Evolutionary conservation across 2,888 invertebrate species (phyloP).

Genomic region (Polylopha cassiicola): DNA sequence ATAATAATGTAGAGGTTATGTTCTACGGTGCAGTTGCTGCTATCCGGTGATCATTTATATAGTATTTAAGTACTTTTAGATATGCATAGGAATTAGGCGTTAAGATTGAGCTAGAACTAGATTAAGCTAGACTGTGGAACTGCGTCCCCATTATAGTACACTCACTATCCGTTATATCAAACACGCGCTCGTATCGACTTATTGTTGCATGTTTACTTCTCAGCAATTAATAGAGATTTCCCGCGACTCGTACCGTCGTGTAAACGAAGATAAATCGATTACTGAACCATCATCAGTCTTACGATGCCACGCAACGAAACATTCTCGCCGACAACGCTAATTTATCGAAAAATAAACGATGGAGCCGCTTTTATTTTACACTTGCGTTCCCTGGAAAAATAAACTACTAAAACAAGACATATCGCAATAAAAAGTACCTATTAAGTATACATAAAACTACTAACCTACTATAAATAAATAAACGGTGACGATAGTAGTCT

Average conservation of each 20-base stretch:
- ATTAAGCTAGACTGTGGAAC: too few species aligned
- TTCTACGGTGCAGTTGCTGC: too few species aligned
- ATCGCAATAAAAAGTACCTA: too few species aligned
- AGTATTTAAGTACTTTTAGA: too few species aligned
- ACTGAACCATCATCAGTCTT: slow-evolving; percentile 33
- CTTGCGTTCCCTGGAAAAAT: not conserved
- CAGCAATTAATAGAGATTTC: slow-evolving; percentile 32
- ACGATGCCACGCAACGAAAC: slow-evolving; percentile 27
- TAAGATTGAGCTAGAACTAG: too few species aligned
- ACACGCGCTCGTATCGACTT: not conserved
- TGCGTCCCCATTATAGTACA: slow-evolving; percentile 9
- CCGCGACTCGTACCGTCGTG: slow-evolving; percentile 24
- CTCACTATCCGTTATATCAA: not conserved
- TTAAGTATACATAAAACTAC: too few species aligned
- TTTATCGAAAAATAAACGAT: slow-evolving; percentile 28
- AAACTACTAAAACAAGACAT: too few species aligned
- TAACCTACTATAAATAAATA: too few species aligned
- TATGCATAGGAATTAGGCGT: too few species aligned
- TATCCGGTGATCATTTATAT: too few species aligned
- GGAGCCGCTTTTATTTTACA: slow-evolving; percentile 3
- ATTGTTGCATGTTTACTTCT: slow-evolving; percentile 12
- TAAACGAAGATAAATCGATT: slow-evolving; percentile 36
- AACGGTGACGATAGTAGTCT: too few species aligned
- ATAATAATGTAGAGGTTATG: too few species aligned
- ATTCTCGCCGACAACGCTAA: slow-evolving; percentile 20